These are phyloP conservation scores for Brachyhypopomus occidentalis DNA, from an alignment of 2,113 vertebrate species.

Conservation along the genomic window DNA sequence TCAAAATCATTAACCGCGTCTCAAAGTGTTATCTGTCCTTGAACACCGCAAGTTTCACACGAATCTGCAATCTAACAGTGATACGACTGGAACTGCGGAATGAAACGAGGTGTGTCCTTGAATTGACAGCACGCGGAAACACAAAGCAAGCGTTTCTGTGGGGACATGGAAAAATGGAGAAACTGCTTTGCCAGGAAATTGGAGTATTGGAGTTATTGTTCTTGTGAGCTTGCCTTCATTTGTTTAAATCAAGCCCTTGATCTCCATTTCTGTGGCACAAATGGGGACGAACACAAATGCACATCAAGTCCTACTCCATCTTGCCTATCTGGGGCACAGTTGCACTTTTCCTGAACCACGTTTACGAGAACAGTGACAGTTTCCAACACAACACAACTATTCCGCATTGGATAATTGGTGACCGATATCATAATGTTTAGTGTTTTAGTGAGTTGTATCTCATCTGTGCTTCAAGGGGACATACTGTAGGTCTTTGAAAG, in stretches of 20 bases:
- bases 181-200: constrained; percentile 37
- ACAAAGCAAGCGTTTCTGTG: constrained; percentile 22
- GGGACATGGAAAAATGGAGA: neutral
- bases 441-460: neutral
- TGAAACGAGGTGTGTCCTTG: constrained; percentile 17
- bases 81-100: constrained; percentile 26
- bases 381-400: neutral
- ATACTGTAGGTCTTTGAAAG: neutral
- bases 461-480: neutral
- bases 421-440: no score
- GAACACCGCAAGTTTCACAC: neutral
- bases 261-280: constrained; percentile 10
- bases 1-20: constrained; percentile 17
- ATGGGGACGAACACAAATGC: neutral
- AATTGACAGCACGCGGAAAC: constrained; percentile 13
- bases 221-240: constrained; percentile 28
- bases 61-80: constrained; percentile 32
- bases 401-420: neutral
- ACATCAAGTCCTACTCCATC: neutral
- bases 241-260: constrained; percentile 32
- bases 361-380: neutral
- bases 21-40: neutral
- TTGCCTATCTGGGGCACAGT: neutral
- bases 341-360: neutral
- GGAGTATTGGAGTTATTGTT: constrained; percentile 10